These are phyloP conservation scores for Anguilla anguilla DNA, from an alignment of 2,797 vertebrate genomes.

Conservation along the genomic window DNA sequence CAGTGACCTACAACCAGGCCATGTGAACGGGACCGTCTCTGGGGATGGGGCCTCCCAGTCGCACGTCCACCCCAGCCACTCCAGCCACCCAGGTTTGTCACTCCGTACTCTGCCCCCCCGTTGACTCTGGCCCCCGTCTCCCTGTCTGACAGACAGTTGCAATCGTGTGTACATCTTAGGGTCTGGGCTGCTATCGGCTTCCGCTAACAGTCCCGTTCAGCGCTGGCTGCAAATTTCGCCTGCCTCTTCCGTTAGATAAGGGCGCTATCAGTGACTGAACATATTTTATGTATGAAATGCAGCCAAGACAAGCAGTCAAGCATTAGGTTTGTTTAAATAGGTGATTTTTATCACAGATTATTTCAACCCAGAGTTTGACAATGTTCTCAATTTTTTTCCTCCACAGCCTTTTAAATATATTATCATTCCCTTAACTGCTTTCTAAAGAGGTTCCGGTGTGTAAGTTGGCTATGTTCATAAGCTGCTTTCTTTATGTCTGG, in stretches of 20 bases:
- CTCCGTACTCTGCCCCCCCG: conserved; percentile 28
- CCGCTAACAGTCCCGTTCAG: conserved; percentile 86
- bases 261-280: conserved; percentile 93
- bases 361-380: conserved; percentile 78
- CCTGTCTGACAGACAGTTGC: conserved; percentile 80
- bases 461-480: conserved; percentile 54
- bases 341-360: conserved; percentile 87
- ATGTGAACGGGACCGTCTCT: background rate
- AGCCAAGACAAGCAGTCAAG: conserved; percentile 93
- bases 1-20: background rate
- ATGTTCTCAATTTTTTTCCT: conserved; percentile 69
- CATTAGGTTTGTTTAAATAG: conserved; percentile 98
- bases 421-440: conserved; percentile 59
- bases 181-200: conserved; percentile 82
- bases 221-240: conserved; percentile 84
- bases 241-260: conserved; percentile 95
- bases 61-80: conserved; percentile 32
- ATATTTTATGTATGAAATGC: conserved; percentile 99
- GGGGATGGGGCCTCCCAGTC: background rate
- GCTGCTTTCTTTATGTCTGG: conserved; percentile 68
- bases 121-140: conserved; percentile 16
- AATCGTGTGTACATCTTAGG: conserved; percentile 83
- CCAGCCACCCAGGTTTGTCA: conserved; percentile 53
- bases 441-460: conserved; percentile 63
- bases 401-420: conserved; percentile 49